Evolutionary conservation across 2,113 vertebrate genomes (phyloP).

Genomic region (Hystrix cristata): DNA sequence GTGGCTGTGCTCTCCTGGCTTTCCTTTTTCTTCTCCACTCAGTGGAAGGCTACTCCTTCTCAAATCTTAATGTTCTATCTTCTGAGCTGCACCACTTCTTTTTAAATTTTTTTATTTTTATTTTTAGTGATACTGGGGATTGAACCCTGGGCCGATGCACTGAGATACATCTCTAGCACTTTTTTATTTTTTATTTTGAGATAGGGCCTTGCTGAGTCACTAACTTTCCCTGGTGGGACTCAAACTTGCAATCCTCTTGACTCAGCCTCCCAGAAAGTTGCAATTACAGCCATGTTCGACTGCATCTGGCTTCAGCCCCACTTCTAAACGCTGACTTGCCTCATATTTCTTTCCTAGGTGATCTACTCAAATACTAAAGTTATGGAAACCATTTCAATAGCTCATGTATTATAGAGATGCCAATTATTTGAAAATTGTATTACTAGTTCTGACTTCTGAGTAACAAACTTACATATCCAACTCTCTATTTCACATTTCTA

Average conservation of each 20-base stretch:
- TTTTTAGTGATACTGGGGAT: background rate
- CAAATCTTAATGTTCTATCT: background rate
- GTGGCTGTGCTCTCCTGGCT: background rate
- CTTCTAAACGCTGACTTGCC: background rate
- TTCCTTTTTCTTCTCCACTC: background rate
- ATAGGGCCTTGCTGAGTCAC: background rate
- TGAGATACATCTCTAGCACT: background rate
- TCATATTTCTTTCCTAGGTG: background rate
- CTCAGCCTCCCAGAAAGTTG: background rate
- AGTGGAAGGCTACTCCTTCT: background rate
- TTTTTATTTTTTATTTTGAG: background rate
- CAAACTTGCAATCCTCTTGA: background rate
- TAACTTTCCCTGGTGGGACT: background rate
- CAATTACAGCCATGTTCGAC: background rate
- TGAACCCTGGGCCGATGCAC: background rate
- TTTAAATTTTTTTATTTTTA: background rate
- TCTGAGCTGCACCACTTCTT: background rate
- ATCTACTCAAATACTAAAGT: background rate
- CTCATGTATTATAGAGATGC: background rate
- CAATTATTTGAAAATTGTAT: background rate
- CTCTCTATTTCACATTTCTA: background rate
- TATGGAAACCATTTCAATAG: background rate
- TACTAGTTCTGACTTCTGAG: background rate
- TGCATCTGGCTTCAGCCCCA: background rate
- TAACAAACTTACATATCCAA: background rate